Evolutionary conservation across 2,797 vertebrate species (phyloP).

Genomic region (Betta splendens): DNA sequence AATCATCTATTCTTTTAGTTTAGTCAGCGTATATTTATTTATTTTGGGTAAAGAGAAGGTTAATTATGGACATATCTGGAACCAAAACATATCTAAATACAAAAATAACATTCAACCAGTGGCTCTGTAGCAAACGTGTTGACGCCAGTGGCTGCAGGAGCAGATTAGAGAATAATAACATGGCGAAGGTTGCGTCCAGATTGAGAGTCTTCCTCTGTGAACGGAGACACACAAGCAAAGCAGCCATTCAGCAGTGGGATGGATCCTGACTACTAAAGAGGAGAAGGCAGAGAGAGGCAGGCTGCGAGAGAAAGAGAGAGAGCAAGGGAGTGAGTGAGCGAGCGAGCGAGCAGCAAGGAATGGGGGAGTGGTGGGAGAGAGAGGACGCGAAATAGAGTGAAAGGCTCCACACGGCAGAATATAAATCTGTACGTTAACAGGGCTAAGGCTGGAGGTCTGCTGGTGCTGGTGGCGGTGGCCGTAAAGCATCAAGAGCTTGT

Average conservation of each 20-base stretch:
- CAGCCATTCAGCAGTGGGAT: constrained; percentile 87
- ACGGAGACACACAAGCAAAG: constrained; percentile 79
- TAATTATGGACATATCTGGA: constrained; percentile 24
- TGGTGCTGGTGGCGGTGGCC: constrained; percentile 58
- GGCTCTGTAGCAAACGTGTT: constrained; percentile 39
- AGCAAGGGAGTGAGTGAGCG: too few relatives aligned
- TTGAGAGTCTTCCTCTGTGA: constrained; percentile 71
- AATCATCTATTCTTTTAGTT: background rate
- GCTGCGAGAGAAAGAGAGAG: constrained; percentile 40
- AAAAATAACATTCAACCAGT: constrained; percentile 71
- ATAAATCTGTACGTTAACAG: constrained; percentile 81
- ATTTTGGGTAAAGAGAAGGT: constrained; percentile 17
- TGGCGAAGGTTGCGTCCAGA: constrained; percentile 62
- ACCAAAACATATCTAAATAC: constrained; percentile 11
- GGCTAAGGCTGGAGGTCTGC: constrained; percentile 72
- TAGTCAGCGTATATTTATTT: background rate
- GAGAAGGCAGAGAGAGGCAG: constrained; percentile 62
- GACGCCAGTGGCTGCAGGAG: constrained; percentile 28
- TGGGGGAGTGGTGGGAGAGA: constrained; percentile 69
- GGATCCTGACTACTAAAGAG: constrained; percentile 90
- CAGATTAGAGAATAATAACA: constrained; percentile 53
- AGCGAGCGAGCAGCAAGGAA: too few relatives aligned
- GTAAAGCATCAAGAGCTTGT: constrained; percentile 68
- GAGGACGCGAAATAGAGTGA: constrained; percentile 70
- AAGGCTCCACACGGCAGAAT: constrained; percentile 79